Evolutionary conservation across 2,797 vertebrate genomes (phyloP), one percentile per base, ranked within the genome.

Genomic region (Leptatherina wallacei): DNA sequence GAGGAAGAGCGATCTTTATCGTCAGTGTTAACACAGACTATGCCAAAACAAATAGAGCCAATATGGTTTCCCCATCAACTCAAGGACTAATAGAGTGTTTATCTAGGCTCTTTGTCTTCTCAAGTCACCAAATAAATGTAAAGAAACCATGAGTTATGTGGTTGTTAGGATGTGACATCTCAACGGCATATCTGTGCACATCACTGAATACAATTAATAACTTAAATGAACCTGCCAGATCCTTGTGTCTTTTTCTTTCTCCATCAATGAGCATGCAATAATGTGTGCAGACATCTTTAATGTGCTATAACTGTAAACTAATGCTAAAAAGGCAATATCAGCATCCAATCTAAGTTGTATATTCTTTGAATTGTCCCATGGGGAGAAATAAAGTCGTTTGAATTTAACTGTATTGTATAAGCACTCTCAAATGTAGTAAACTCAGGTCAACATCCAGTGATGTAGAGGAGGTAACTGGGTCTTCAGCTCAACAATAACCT

Each of bases 1-100:
- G 20, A 49, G 44, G 20, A 22, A 20, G 3, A 49, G 44, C 20
- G 3, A 3, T 49, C 27, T 54, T 27, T 24, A 54, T 14, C 1
- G 24, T 44, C n/a, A 30, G 12, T 2, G 3, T 20, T 44, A 60
- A 66, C 22, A 80, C 60, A 14, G 40, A 42, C 40, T 18, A 42
- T 16, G 40, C 40, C 24, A 73, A 71, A 77, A 69, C 4, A 27
- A 83, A 77, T 35, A 18, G 52, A 33, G 64, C 62, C 54, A 27
- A 65, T 52, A 12, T 35, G 66, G 61, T 38, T 58, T 30, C 24
- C 11, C 30, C 13, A 42, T 75, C 35, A 60, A 69, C 27, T 65
- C 20, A 29, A 9, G 13, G 27, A 18, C 54, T 30, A 16, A 18
- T 8, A 16, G 54, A 6, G 13, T 55, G 6, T 69, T 61, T 54